Conservation (phyloP, 2,888 invertebrate genomes). For the Xylota sylvarum region DNA sequence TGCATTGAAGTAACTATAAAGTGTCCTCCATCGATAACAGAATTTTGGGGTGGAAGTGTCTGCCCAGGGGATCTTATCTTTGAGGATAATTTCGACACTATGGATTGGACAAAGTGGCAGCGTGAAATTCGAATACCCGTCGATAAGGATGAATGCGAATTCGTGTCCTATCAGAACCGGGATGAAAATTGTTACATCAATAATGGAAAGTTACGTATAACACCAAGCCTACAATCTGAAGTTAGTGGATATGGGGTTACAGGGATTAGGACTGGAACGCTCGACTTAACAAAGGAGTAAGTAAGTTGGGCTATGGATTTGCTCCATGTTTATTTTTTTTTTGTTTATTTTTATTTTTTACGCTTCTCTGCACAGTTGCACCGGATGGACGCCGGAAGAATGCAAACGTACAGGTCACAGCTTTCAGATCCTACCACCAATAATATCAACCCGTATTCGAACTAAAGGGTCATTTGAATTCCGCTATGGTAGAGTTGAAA, state of each 20-base stretch:
- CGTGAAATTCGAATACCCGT: conserved; percentile 87
- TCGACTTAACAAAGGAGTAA: background rate
- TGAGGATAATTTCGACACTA: conserved; percentile 87
- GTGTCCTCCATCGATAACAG: too few relatives aligned
- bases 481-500: conserved; percentile 78
- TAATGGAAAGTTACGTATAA: conserved; percentile 82
- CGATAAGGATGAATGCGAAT: conserved; percentile 84
- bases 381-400: too few relatives aligned
- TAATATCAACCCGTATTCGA: conserved; percentile 1
- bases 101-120: conserved; percentile 86
- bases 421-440: background rate
- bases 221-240: conserved; percentile 80
- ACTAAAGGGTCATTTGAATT: conserved; percentile 79
- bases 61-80: conserved; percentile 87
- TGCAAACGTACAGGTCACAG: too few relatives aligned
- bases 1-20: too few relatives aligned
- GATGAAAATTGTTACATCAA: conserved; percentile 81
- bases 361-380: conserved; percentile 84
- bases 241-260: conserved; percentile 50
- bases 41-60: conserved; percentile 67
- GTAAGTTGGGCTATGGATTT: too few relatives aligned
- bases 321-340: too few relatives aligned
- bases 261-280: conserved; percentile 26
- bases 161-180: conserved; percentile 84
- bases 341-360: too few relatives aligned